These are phyloP conservation scores for Neosalanx taihuensis DNA, from an alignment of 2,797 vertebrate species.

Conservation along the genomic window DNA sequence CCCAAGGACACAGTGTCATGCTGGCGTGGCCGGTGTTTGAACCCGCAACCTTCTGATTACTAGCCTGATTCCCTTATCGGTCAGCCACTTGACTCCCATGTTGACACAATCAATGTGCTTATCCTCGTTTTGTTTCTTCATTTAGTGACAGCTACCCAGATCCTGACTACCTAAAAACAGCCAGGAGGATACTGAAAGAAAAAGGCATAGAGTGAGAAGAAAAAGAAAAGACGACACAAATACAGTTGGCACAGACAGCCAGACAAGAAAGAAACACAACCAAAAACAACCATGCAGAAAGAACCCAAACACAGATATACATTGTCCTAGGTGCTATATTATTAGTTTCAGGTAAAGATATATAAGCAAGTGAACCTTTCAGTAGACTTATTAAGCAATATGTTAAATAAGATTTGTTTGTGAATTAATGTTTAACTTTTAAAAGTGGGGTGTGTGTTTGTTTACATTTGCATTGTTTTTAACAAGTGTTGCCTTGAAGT, in stretches of 20 bases:
- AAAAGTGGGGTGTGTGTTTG: background rate
- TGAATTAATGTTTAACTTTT: too few relatives aligned
- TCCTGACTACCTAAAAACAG: constrained; percentile 59
- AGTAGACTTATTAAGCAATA: background rate
- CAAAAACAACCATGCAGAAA: background rate
- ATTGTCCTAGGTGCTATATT: background rate
- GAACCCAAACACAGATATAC: background rate
- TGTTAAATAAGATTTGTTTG: too few relatives aligned
- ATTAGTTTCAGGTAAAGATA: too few relatives aligned
- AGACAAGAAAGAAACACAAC: background rate
- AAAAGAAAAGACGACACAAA: background rate
- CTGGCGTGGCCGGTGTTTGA: too few relatives aligned
- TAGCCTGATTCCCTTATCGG: too few relatives aligned
- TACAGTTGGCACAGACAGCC: constrained; percentile 2
- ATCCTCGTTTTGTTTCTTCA: constrained; percentile 14
- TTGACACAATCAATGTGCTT: background rate
- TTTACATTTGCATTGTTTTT: too few relatives aligned
- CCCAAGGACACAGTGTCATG: too few relatives aligned
- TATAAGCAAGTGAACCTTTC: background rate
- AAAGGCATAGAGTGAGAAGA: constrained; percentile 59
- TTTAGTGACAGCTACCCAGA: constrained; percentile 64
- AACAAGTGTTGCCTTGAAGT: too few relatives aligned
- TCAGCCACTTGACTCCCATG: too few relatives aligned
- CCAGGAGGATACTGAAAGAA: constrained; percentile 54
- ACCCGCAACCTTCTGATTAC: too few relatives aligned